phyloP scores from a whole-genome alignment of 35 echinoderm and acorn worm species.

The Apostichopus japonicus region DNA sequence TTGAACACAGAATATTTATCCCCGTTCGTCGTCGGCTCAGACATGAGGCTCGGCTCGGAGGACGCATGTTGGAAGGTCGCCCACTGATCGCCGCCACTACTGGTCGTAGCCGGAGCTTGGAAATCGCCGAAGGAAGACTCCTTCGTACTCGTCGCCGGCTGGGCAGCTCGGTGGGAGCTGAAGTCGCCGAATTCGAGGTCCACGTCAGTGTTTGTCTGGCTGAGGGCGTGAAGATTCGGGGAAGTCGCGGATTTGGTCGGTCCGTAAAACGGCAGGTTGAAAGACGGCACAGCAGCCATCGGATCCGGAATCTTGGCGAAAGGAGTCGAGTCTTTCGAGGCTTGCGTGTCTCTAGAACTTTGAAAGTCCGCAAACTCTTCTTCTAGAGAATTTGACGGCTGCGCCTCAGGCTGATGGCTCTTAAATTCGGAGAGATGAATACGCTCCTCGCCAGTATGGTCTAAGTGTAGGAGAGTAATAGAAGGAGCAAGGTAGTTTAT shows the following conservation, averaged over 20 bases:
- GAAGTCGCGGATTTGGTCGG: conserved; percentile 54
- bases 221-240: conserved; percentile 31
- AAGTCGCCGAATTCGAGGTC: conserved; percentile 56
- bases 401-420: conserved; percentile 25
- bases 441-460: conserved; percentile 27
- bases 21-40: background rate
- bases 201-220: background rate
- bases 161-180: conserved; percentile 42
- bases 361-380: conserved; percentile 66
- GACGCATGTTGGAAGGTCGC: conserved; percentile 43
- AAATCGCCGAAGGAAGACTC: conserved; percentile 13
- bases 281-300: background rate
- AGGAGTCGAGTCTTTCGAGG: background rate
- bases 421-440: conserved; percentile 47
- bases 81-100: background rate
- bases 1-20: conserved; percentile 43
- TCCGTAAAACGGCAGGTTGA: background rate
- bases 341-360: conserved; percentile 2
- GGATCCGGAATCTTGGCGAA: background rate
- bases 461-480: background rate
- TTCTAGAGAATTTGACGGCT: conserved; percentile 23
- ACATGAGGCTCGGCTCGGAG: conserved; percentile 30
- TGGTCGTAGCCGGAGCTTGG: background rate
- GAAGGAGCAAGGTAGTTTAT: too few species aligned
- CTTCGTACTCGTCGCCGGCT: background rate